These are phyloP conservation scores for Chamaetylas fuelleborni DNA, from an alignment of 2,113 vertebrate genomes.

Conservation along the genomic window DNA sequence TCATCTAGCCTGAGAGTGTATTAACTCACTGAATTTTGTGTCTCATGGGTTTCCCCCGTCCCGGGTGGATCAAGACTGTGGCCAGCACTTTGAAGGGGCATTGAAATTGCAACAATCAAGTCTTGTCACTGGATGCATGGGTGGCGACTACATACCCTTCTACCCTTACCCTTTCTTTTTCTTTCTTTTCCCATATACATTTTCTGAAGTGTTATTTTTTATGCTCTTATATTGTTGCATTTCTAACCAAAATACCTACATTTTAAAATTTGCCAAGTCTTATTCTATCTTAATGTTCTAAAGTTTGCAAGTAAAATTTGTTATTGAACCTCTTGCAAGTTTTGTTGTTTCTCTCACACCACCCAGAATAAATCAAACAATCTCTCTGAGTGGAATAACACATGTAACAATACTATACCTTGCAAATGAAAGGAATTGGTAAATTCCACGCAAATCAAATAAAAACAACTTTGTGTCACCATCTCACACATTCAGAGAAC, in stretches of 20 bases:
- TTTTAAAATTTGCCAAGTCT: neutral
- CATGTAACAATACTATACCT: rapidly evolving
- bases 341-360: neutral
- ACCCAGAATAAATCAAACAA: neutral
- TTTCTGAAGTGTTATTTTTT: neutral
- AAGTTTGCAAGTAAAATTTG: neutral
- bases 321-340: neutral
- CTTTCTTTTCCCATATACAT: neutral
- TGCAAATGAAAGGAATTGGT: neutral
- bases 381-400: rapidly evolving
- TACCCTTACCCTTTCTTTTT: neutral
- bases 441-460: neutral
- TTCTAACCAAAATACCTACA: neutral
- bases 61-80: neutral
- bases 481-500: neutral
- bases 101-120: neutral
- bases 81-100: neutral
- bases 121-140: neutral
- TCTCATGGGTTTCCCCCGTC: neutral
- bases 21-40: neutral
- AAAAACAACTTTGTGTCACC: neutral
- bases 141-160: neutral
- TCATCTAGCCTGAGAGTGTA: neutral
- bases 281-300: neutral
- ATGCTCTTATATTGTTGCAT: neutral